Percentiles rank a stretch among this genome's conserved stretches.
phyloP scores from a whole-genome alignment of 2,113 vertebrate genomes.

The Uria aalge region DNA sequence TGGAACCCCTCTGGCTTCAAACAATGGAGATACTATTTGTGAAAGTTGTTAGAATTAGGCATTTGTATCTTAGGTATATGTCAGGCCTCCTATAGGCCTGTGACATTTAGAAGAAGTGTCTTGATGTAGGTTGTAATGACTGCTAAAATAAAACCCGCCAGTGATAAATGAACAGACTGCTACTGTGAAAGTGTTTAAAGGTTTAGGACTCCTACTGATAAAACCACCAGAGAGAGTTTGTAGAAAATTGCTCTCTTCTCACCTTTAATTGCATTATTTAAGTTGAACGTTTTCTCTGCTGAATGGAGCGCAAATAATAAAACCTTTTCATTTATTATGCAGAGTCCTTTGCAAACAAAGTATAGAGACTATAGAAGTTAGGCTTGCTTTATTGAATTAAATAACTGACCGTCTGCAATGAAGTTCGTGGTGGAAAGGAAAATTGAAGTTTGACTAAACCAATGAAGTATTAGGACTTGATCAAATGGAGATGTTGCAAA shows the following conservation, averaged over 20 bases:
- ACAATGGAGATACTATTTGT: background rate
- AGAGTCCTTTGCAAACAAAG: slow-evolving; percentile 56
- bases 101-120: slow-evolving; percentile 16
- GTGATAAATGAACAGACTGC: slow-evolving; percentile 41
- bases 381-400: slow-evolving; percentile 37
- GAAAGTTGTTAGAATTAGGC: background rate
- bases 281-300: slow-evolving; percentile 25
- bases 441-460: slow-evolving; percentile 23
- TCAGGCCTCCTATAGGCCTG: slow-evolving; percentile 6
- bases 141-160: slow-evolving; percentile 24
- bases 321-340: slow-evolving; percentile 61
- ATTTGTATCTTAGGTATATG: background rate
- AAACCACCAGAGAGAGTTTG: slow-evolving; percentile 39
- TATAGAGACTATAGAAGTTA: background rate
- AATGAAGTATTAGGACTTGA: background rate
- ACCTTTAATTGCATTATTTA: slow-evolving; percentile 70
- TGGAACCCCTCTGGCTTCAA: background rate
- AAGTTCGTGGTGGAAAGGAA: background rate
- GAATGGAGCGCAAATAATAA: slow-evolving; percentile 49
- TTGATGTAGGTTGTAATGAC: slow-evolving; percentile 21
- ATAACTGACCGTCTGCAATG: background rate
- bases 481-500: background rate
- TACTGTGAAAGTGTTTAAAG: slow-evolving; percentile 44
- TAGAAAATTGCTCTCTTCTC: slow-evolving; percentile 60
- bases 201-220: slow-evolving; percentile 53